Percentiles rank a stretch among this genome's conserved stretches.
phyloP scores from a whole-genome alignment of 1,140 invertebrate genomes.

The Archivesica marissinica region DNA sequence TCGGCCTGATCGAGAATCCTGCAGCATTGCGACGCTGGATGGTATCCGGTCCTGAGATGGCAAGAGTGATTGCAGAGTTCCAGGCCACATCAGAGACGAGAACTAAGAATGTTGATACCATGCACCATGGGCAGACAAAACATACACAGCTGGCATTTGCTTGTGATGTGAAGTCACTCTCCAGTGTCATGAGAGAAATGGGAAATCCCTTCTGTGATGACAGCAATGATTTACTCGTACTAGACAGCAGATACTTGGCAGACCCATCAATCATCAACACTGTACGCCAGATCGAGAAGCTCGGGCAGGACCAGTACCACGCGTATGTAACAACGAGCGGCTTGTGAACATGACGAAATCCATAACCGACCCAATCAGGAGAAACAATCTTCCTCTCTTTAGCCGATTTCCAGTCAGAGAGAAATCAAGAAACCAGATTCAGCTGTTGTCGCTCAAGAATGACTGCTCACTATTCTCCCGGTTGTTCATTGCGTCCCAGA shows the following conservation, averaged over 20 bases:
- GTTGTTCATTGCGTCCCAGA: conserved; percentile 65
- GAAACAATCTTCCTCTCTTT: conserved; percentile 51
- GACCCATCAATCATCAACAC: conserved; percentile 5
- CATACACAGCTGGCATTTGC: conserved; percentile 46
- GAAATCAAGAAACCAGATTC: no score
- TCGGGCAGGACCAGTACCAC: conserved; percentile 23
- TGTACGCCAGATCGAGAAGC: background rate
- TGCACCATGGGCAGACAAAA: conserved; percentile 49
- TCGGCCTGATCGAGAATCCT: conserved; percentile 61
- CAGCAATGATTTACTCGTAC: conserved; percentile 51
- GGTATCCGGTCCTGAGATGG: conserved; percentile 50
- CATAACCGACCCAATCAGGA: conserved; percentile 7
- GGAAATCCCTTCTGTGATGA: conserved; percentile 66
- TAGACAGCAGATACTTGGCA: conserved; percentile 61
- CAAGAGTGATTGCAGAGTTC: conserved; percentile 21
- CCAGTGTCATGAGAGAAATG: conserved; percentile 38
- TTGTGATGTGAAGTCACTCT: conserved; percentile 32
- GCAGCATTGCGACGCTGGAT: conserved; percentile 24
- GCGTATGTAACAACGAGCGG: conserved; percentile 2
- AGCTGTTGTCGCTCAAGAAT: conserved; percentile 37
- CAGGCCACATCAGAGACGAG: background rate
- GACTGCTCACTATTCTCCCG: conserved; percentile 61
- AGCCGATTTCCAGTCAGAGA: background rate
- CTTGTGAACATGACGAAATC: background rate
- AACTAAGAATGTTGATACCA: background rate